phyloP scores from a whole-genome alignment of 2,797 vertebrate genomes.

The Halcyon smyrnensis region DNA sequence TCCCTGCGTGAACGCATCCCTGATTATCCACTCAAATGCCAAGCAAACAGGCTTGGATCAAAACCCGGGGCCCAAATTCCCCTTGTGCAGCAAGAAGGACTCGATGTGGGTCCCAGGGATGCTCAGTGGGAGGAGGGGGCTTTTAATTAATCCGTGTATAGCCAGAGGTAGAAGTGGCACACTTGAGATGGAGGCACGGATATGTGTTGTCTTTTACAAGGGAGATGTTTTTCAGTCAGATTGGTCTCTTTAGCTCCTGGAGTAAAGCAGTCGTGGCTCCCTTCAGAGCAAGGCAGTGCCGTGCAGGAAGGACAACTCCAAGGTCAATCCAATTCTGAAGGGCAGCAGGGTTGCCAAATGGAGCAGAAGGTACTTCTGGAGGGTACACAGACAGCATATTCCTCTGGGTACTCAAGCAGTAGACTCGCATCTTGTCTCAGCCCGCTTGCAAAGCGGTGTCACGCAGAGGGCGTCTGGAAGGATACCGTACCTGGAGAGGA shows the following conservation, averaged over 20 bases:
- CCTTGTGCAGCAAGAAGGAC: background rate
- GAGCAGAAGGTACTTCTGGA: background rate
- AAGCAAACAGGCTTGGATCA: fast-evolving
- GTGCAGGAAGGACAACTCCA: background rate
- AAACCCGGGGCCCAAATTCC: background rate
- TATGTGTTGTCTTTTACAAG: background rate
- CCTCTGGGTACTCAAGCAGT: background rate
- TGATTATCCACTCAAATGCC: background rate
- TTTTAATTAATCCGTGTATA: background rate
- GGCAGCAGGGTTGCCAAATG: background rate
- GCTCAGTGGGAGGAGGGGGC: background rate
- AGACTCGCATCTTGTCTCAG: background rate
- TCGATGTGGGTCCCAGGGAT: fast-evolving
- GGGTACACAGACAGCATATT: background rate
- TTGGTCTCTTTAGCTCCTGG: background rate
- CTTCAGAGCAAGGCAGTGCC: background rate
- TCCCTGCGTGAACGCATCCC: fast-evolving
- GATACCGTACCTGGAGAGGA: background rate
- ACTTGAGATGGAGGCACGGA: background rate
- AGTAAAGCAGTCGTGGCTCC: background rate
- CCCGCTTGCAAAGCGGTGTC: background rate
- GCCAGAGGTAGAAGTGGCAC: background rate
- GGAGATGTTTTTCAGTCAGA: background rate
- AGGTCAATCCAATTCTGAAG: background rate
- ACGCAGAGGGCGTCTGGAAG: background rate